Evolutionary conservation across 92 coral and sea anemone species (phyloP).

Genomic region (Epizoanthus illoricatus): DNA sequence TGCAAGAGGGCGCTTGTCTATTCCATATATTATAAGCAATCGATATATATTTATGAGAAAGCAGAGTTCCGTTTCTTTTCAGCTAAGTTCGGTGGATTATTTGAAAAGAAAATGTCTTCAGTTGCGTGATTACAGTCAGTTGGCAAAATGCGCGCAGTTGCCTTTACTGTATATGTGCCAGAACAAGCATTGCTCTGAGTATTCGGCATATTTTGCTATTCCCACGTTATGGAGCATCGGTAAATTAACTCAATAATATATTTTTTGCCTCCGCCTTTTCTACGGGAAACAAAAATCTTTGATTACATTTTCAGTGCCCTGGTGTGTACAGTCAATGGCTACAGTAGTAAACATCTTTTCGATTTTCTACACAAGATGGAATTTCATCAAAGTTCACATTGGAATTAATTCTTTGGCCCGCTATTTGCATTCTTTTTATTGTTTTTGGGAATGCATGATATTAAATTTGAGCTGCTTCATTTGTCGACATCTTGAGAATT

Average conservation of each 20-base stretch:
- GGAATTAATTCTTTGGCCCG: not conserved
- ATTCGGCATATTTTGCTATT: not conserved
- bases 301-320: not conserved
- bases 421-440: not conserved
- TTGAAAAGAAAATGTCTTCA: too few relatives aligned
- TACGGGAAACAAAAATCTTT: not conserved
- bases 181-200: too few relatives aligned
- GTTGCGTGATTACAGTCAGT: too few relatives aligned
- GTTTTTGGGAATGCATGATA: not conserved
- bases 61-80: too few relatives aligned
- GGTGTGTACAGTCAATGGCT: not conserved
- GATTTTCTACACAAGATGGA: not conserved
- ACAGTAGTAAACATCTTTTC: not conserved
- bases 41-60: too few relatives aligned
- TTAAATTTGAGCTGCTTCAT: not conserved
- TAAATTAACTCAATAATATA: not conserved
- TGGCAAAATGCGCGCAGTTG: too few relatives aligned
- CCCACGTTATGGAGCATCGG: not conserved
- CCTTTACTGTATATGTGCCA: too few relatives aligned
- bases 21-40: too few relatives aligned
- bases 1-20: too few relatives aligned
- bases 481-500: constrained; percentile 8
- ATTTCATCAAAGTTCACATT: not conserved
- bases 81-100: too few relatives aligned
- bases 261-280: not conserved